These are phyloP conservation scores for Etheostoma perlongum DNA, from an alignment of 2,797 vertebrate species.

Conservation along the genomic window DNA sequence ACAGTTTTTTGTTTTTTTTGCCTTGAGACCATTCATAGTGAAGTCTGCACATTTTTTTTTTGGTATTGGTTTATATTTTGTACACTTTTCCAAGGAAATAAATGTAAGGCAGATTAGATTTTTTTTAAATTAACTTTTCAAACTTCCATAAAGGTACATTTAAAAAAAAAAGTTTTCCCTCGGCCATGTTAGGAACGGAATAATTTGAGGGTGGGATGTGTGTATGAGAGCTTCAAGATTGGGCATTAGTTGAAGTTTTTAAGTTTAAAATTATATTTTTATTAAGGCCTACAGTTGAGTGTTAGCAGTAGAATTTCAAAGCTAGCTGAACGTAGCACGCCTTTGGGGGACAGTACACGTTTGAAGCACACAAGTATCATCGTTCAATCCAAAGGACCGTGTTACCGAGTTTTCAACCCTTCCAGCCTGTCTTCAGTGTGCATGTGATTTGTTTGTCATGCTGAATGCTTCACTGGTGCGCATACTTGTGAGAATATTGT, in stretches of 20 bases:
- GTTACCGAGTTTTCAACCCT: conserved; percentile 50
- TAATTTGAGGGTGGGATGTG: conserved; percentile 17
- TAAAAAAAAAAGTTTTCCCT: conserved; percentile 4
- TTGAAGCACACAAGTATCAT: conserved; percentile 61
- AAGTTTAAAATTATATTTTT: background rate
- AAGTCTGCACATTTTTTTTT: conserved; percentile 48
- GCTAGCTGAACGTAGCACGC: conserved; percentile 57
- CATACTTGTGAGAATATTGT: conserved; percentile 64
- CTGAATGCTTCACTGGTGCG: conserved; percentile 70
- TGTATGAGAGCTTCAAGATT: conserved; percentile 26
- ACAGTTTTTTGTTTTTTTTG: conserved; percentile 38
- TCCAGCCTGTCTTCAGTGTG: conserved; percentile 64
- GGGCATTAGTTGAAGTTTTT: conserved; percentile 52
- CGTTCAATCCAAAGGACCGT: conserved; percentile 42
- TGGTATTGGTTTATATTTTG: conserved; percentile 51
- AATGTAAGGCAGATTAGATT: conserved; percentile 20
- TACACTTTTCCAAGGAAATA: conserved; percentile 37
- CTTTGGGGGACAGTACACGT: conserved; percentile 30
- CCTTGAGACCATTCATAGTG: conserved; percentile 63
- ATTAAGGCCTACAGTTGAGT: conserved; percentile 37
- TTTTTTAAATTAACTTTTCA: conserved; percentile 42
- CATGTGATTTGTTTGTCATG: conserved; percentile 69
- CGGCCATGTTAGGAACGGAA: conserved; percentile 42
- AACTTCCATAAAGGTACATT: conserved; percentile 51
- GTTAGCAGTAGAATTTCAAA: conserved; percentile 55